A percentile compares a stretch with the other conserved stretches of the same genome.
Conservation (phyloP, 2,888 invertebrate genomes). For the Axea sp. region DNA sequence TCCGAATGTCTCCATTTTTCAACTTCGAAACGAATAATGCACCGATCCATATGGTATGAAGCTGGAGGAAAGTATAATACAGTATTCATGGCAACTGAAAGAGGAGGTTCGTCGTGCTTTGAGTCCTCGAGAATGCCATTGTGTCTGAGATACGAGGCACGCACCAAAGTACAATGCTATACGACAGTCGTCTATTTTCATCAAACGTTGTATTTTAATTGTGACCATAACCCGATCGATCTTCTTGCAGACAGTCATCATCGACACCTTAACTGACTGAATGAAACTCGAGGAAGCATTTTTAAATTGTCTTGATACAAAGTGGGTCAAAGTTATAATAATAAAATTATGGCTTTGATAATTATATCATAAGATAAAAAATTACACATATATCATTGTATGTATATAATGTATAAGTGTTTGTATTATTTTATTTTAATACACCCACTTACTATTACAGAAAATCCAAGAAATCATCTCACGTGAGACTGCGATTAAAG, state of each 20-base stretch:
- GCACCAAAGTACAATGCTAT: slow-evolving; percentile 25
- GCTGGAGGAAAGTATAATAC: slow-evolving; percentile 51
- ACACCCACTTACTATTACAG: too few relatives aligned
- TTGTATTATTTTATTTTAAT: too few relatives aligned
- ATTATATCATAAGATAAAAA: too few relatives aligned
- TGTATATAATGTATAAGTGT: too few relatives aligned
- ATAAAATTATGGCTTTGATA: too few relatives aligned
- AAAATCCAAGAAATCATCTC: too few relatives aligned
- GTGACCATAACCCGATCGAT: slow-evolving; percentile 16
- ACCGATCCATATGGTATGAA: slow-evolving; percentile 51
- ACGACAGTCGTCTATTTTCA: slow-evolving; percentile 8
- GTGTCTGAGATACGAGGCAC: slow-evolving; percentile 33
- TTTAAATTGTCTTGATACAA: too few relatives aligned
- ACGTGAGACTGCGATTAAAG: too few relatives aligned
- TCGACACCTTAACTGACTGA: too few relatives aligned
- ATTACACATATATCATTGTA: too few relatives aligned
- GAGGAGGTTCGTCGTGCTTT: slow-evolving; percentile 37
- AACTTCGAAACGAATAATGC: slow-evolving; percentile 52
- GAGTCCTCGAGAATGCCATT: slow-evolving; percentile 34
- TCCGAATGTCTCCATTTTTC: slow-evolving; percentile 55
- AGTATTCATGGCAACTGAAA: slow-evolving; percentile 50
- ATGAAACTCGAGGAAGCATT: too few relatives aligned
- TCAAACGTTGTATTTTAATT: slow-evolving; percentile 29
- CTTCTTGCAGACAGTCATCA: background rate
- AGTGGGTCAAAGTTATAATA: too few relatives aligned